phyloP scores from a whole-genome alignment of 2,888 invertebrate species.

The Sinodicranocentrus sp. region DNA sequence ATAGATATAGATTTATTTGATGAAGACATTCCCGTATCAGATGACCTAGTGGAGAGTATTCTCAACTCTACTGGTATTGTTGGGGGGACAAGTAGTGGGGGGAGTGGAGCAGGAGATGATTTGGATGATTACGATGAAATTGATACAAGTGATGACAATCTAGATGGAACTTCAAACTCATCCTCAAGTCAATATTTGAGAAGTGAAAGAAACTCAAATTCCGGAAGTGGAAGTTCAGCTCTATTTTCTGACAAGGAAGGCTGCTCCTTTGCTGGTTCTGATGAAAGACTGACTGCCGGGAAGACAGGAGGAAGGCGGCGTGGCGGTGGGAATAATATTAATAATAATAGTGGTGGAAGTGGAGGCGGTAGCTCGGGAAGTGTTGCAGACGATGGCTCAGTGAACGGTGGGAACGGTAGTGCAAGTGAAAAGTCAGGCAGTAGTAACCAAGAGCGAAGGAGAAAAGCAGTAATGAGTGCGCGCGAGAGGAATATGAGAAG shows the following conservation, averaged over 20 bases:
- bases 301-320: constrained; percentile 43
- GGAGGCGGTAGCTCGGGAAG: constrained; percentile 52
- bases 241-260: constrained; percentile 51
- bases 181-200: constrained; percentile 71
- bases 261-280: constrained; percentile 50
- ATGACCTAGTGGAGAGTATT: constrained; percentile 53
- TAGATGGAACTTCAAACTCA: constrained; percentile 74
- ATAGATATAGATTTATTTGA: constrained; percentile 71
- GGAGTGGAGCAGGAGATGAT: constrained; percentile 71
- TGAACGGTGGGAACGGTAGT: constrained; percentile 72
- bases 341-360: constrained; percentile 31
- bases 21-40: constrained; percentile 72
- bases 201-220: constrained; percentile 56
- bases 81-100: constrained; percentile 64
- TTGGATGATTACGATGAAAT: constrained; percentile 74
- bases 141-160: constrained; percentile 73
- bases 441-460: constrained; percentile 76
- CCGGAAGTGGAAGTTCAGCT: constrained; percentile 67
- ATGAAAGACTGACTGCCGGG: constrained; percentile 59
- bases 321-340: constrained; percentile 32
- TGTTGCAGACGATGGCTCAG: constrained; percentile 63
- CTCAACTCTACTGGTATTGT: constrained; percentile 65
- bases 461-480: constrained; percentile 88
- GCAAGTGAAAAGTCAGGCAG: constrained; percentile 75
- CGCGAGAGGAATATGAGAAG: constrained; percentile 91